These are phyloP conservation scores for Ophion ventricosus DNA, from an alignment of 2,888 invertebrate species.

Conservation along the genomic window DNA sequence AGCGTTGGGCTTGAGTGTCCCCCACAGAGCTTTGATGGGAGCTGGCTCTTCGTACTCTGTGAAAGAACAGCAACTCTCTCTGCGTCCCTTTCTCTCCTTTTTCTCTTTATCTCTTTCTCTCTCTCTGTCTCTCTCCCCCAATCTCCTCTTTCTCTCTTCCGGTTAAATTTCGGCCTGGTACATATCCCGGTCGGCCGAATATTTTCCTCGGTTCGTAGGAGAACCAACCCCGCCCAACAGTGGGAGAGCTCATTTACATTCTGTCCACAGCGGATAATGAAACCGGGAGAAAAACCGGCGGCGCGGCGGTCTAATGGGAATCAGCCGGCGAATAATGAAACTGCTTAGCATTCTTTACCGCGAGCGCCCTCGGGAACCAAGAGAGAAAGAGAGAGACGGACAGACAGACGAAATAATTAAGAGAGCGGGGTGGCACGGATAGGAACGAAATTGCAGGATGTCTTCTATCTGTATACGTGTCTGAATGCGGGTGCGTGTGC, in stretches of 20 bases:
- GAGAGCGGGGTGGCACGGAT: conserved; percentile 67
- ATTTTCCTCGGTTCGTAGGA: conserved; percentile 69
- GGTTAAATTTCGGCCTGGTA: conserved; percentile 53
- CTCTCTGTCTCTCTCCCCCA: conserved; percentile 15
- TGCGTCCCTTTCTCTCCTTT: neutral
- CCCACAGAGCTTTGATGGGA: conserved; percentile 56
- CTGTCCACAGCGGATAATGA: conserved; percentile 81
- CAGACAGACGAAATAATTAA: conserved; percentile 79
- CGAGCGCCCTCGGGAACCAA: conserved; percentile 63
- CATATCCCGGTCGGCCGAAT: conserved; percentile 68
- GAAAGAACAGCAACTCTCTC: conserved; percentile 17
- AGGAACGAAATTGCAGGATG: conserved; percentile 58
- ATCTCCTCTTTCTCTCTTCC: conserved; percentile 27
- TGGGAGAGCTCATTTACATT: conserved; percentile 79
- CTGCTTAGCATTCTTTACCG: conserved; percentile 81
- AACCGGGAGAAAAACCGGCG: conserved; percentile 81
- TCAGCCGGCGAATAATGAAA: conserved; percentile 82
- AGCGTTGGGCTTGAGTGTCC: conserved; percentile 50
- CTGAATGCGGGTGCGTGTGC: neutral
- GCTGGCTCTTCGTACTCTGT: conserved; percentile 20
- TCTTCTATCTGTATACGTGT: conserved; percentile 32
- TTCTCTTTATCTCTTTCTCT: neutral
- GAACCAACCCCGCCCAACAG: conserved; percentile 56
- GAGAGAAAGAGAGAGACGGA: conserved; percentile 44
- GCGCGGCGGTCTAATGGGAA: conserved; percentile 81